Evolutionary conservation across 2,888 invertebrate species (phyloP).

Genomic region (Crossocerus cetratus): DNA sequence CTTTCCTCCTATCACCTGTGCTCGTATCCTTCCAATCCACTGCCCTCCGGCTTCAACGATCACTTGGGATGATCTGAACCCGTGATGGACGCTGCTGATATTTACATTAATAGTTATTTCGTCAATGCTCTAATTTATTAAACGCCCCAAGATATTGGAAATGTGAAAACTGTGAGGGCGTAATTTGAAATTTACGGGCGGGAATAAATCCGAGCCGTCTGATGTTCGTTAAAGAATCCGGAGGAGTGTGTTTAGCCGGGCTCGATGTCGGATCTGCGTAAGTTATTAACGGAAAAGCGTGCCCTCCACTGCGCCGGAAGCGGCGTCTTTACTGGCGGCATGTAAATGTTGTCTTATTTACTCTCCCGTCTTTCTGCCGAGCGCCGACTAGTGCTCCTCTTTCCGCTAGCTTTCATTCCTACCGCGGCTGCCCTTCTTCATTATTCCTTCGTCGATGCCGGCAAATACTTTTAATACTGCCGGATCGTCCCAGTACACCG

Average conservation of each 20-base stretch:
- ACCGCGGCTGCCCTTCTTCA: not conserved
- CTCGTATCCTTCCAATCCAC: too few relatives aligned
- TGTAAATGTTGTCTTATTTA: slow-evolving; percentile 2
- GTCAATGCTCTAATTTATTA: too few relatives aligned
- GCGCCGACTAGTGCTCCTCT: not conserved
- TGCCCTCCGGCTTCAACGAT: too few relatives aligned
- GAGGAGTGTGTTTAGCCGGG: not conserved
- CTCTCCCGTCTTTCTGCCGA: not conserved
- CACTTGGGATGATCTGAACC: too few relatives aligned
- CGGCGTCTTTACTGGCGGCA: slow-evolving; percentile 1
- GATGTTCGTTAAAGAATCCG: not conserved
- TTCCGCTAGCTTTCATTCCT: not conserved
- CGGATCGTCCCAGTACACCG: not conserved
- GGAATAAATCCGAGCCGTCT: not conserved
- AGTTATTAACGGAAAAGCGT: slow-evolving; percentile 17
- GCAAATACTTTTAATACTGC: slow-evolving; percentile 3
- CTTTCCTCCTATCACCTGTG: too few relatives aligned
- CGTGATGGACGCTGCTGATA: too few relatives aligned
- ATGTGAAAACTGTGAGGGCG: too few relatives aligned
- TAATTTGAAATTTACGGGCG: not conserved
- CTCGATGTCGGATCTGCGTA: not conserved
- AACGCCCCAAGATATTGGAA: too few relatives aligned
- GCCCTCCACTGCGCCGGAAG: not conserved
- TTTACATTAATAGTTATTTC: too few relatives aligned
- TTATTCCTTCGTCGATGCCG: not conserved